Evolutionary conservation across 2,113 vertebrate species (phyloP), one percentile per base, ranked within the genome.

Genomic region (Chaenogobius annularis): DNA sequence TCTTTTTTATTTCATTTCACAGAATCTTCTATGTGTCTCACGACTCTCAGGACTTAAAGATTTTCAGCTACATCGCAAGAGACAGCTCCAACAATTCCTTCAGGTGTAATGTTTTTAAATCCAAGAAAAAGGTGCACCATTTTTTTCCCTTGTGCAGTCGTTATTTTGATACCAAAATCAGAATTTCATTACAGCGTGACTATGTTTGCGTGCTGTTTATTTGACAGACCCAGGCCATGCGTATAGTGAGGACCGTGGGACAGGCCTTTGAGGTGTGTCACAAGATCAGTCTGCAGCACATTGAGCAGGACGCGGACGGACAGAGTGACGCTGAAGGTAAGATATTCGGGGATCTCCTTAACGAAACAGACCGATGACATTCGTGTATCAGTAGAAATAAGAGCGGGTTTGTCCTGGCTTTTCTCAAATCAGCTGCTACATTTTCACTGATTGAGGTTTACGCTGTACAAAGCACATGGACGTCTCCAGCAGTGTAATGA

Each of bases 241-340:
- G 92, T 1, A 95, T 95, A 23, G 94, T 95, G 75, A 92, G 94
- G 58, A 95, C 95, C 0, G 90, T 94, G 23, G 95, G 95, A 17
- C 95, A 95, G 85, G 94, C 95, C 12, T 96, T 97, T 10, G 94
- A 96, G 82, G 94, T 96, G 59, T 95, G 94, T 75, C 95, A 96
- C 82, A 95, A 96, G 81, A 89, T 95, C 81, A 96, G 94, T 76
- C 92, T 96, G 85, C 95, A 95, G 87, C 92, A 94, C 0, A 91
- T 92, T 0, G 92, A 95, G 85, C 92, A 94, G 81, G 90, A 88
- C 0, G 90, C 91, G 0, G 92, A 95, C 3, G 94, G 93, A 0
- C 90, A 92, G 81, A 94, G 92, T 2, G 90, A 94, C 86, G 80
- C 78, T 0, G 94, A 94, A 64, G 55, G 55, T 58, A 23, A 58